Evolutionary conservation across 2,888 invertebrate species (phyloP), one percentile per base, ranked within the genome.

Genomic region (Allygus modestus): DNA sequence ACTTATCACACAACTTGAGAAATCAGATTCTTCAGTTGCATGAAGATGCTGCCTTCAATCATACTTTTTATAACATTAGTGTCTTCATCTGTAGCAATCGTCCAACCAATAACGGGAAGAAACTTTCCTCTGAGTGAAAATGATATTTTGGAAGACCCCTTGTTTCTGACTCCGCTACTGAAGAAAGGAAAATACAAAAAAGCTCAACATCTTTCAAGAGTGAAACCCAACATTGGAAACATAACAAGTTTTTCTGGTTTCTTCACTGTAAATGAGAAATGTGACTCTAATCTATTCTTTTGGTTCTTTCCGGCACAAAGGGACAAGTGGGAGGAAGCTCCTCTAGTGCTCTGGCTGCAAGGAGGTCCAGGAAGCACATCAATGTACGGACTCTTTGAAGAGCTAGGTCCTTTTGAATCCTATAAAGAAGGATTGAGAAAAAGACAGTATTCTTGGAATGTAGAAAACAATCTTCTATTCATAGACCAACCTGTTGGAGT

Each of bases 401-500:
- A 98, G 91, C 95, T 97, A 89, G 96, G 98, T 0, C 97, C 97
- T 0, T 93, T 86, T 73, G 37, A 37, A 37, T 37, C 37, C 37
- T 92, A 92, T 77, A 87, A 87, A 9, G 73, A 84, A 17, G 81
- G 91, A 89, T 90, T 89, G 88, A 90, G 95, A 77, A 91, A 92
- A 87, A 91, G 93, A 58, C 93, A 95, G 88, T 95, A 94, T 88
- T 93, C 95, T 11, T 98, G 98, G 98, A 95, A 94, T 84, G 90
- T 92, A 46, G 94, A 93, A 20, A 96, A 96, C 89, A 94, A 95
- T 87, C 90, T 98, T 69, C 93, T 98, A 82, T 98, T 96, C 89
- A 96, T 98, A 84, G 98, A 98, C 90, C 98, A 97, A 90, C 98
- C 98, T 0, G 98, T 96, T 0, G 97, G 97, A 0, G 95, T 97